Evolutionary conservation across 2,797 vertebrate species (phyloP), one percentile per base, ranked within the genome.

Genomic region (Microctenopoma lineatum): DNA sequence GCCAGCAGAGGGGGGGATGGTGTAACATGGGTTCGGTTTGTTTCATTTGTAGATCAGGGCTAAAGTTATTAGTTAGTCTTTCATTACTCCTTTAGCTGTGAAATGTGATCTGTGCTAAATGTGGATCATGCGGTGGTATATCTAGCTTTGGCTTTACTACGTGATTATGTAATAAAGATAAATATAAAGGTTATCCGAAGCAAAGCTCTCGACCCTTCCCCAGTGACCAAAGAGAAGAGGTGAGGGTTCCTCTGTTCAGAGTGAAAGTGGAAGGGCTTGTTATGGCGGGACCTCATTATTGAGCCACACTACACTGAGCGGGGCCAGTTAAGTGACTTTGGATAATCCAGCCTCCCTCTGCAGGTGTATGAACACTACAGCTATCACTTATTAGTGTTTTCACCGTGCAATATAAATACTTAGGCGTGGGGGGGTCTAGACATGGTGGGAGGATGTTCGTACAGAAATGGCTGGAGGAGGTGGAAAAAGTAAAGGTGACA

Each of bases 1-100:
- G 78, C 81, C 85, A 86, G 27, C 58, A 32, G 15, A 48, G 59
- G 77, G 70, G 77, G 70, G 70, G 54, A 26, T 16, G 61, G 51
- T 65, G 54, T 11, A 38, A 21, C 21, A 21, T 21, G 21, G 21
- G 21, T 21, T 21, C 21, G 21, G 21, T 21, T 21, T 21, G 21
- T 21, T 21, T 21, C 21, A 21, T 21, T 21, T 21, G 21, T 21
- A 21, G 21, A 8, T 11, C 27, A 29, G 27, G 56, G 59, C 57
- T 29, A 29, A 29, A 29, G 27, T 29, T 29, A 29, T 29, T 29
- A 29, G 27, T 29, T 29, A 29, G 27, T 29, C 27, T 6, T 29
- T 29, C 27, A 29, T 29, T 29, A 29, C 27, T 29, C 27, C 27
- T 29, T 29, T 29, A 29, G 27, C 27, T 29, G 27, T 29, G 27